A percentile compares a stretch with the other conserved stretches of the same genome.
Conservation (phyloP, 2,888 invertebrate genomes). For the Corythucha ciliata region DNA sequence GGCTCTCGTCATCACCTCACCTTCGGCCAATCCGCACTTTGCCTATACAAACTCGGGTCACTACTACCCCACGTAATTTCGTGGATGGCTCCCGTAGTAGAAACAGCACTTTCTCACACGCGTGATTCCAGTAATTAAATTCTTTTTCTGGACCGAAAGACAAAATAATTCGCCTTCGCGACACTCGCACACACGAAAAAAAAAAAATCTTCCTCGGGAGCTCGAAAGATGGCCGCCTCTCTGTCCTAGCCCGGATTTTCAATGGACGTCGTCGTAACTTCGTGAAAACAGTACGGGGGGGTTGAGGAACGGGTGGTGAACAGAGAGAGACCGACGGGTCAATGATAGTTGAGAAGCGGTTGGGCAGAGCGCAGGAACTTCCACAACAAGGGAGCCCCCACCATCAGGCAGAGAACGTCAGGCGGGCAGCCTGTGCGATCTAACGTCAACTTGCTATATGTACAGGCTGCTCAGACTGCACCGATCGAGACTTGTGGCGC, state of each 20-base stretch:
- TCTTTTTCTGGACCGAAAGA: not conserved
- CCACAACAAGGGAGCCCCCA: too few relatives aligned
- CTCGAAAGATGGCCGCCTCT: constrained; percentile 36
- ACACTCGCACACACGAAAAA: not conserved
- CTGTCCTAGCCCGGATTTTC: constrained; percentile 37
- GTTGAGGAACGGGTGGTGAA: constrained; percentile 26
- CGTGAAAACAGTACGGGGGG: too few relatives aligned
- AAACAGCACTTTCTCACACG: not conserved
- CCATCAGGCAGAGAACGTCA: too few relatives aligned
- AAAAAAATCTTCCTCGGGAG: constrained; percentile 28
- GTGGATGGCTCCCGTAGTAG: constrained; percentile 8
- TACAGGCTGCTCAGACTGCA: too few relatives aligned
- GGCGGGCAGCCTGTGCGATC: too few relatives aligned
- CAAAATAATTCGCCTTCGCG: not conserved
- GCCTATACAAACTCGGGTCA: constrained; percentile 15
- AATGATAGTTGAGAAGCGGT: constrained; percentile 34
- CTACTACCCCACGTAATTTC: constrained; percentile 14
- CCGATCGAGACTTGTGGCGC: too few relatives aligned
- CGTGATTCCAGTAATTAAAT: not conserved
- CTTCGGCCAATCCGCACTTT: constrained; percentile 8
- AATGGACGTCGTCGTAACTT: constrained; percentile 33
- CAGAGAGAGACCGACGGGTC: constrained; percentile 37
- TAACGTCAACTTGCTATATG: too few relatives aligned
- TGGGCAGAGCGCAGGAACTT: constrained; percentile 31
- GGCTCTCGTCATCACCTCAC: constrained; percentile 12